Evolutionary conservation across 2,113 vertebrate species (phyloP), one percentile per base, ranked within the genome.

Genomic region (Gila orcuttii): DNA sequence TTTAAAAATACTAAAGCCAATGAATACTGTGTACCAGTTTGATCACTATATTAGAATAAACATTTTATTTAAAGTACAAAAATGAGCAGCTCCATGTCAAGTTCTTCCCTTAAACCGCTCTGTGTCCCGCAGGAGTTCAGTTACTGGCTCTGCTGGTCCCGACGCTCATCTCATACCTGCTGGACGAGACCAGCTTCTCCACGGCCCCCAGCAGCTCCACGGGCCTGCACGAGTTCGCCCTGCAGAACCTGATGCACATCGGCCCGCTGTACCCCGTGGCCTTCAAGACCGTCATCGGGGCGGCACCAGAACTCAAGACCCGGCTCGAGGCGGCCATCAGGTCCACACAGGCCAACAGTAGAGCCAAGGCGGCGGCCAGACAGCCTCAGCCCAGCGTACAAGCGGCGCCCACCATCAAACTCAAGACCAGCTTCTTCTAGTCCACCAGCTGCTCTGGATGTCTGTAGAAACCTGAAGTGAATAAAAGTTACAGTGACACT

Each of bases 211-310:
- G 95, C 59, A 87, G 93, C 88, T 99, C 97, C 84, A 97, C 94
- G 91, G 95, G 95, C 86, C 96, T 99, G 87, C 98, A 99, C 0
- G 97, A 99, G 84, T 98, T 98, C 91, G 97, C 98, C 73, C 97
- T 99, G 76, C 98, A 99, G 92, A 97, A 98, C 90, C 93, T 99
- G 87, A 99, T 99, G 97, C 96, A 96, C 64, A 99, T 99, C 74
- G 98, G 98, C 21, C 98, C 98, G 28, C 96, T 98, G 80, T 99
- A 99, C 88, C 98, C 98, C 47, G 96, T 94, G 42, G 98, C 98
- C 90, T 99, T 99, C 94, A 99, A 99, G 93, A 96, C 94, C 12
- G 98, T 99, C n/a, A 98, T 99, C 90, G 97, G 98, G 86, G 97
- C 98, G 11, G 97, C 97, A 79, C 97, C 97, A 23, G 98, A 99